These are phyloP conservation scores for Zosterops borbonicus DNA, from an alignment of 2,113 vertebrate genomes.

Conservation along the genomic window DNA sequence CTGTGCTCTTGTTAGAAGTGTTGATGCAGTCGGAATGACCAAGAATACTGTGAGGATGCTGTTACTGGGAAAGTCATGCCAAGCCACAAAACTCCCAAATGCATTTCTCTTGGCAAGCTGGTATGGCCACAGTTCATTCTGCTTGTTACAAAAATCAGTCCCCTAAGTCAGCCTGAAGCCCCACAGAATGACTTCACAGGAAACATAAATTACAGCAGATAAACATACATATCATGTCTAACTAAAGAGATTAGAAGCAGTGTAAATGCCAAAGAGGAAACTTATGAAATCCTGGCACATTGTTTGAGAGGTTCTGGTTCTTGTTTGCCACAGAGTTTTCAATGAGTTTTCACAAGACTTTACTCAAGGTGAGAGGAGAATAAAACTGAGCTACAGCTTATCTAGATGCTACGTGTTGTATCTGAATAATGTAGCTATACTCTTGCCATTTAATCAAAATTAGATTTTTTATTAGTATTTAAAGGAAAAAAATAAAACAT, in stretches of 20 bases:
- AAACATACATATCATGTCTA: background rate
- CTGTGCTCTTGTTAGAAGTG: background rate
- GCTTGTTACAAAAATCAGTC: background rate
- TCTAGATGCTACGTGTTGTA: background rate
- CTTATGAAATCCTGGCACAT: background rate
- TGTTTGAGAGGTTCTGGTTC: background rate
- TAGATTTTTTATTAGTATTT: background rate
- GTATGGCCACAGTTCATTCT: background rate
- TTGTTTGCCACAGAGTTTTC: background rate
- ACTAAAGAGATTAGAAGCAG: background rate
- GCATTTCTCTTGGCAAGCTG: background rate
- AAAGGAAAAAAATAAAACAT: background rate
- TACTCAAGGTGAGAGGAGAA: background rate
- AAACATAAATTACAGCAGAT: background rate
- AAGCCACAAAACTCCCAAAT: background rate
- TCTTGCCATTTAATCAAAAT: background rate
- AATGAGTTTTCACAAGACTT: background rate
- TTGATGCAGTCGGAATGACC: background rate
- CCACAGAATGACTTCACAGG: background rate
- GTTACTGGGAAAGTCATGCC: background rate
- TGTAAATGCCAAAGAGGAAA: background rate
- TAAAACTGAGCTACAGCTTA: background rate
- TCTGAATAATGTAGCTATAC: background rate
- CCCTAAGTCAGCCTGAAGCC: background rate
- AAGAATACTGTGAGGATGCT: background rate